A percentile compares a stretch with the other conserved stretches of the same genome.
Conservation (phyloP, 2,888 invertebrate genomes). For the Mythimna loreyi region DNA sequence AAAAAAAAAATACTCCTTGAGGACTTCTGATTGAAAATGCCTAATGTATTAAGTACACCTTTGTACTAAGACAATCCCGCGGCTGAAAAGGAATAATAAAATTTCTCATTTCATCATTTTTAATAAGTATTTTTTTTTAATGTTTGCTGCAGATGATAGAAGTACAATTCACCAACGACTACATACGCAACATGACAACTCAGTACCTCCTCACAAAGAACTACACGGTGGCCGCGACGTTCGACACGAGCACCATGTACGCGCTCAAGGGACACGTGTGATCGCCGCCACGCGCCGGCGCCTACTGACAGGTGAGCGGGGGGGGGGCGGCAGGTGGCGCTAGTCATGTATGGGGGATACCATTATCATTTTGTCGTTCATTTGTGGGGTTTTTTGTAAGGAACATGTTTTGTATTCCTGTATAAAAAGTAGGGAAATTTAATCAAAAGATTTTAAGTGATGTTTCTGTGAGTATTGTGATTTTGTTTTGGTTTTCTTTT, state of each 20-base stretch:
- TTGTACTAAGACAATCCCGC: too few species aligned
- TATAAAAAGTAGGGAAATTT: background rate
- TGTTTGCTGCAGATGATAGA: constrained; percentile 78
- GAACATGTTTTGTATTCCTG: background rate
- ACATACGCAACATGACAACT: constrained; percentile 76
- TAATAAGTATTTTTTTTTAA: too few species aligned
- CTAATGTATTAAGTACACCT: too few species aligned
- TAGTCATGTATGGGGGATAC: background rate
- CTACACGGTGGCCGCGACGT: constrained; percentile 81
- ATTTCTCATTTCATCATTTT: too few species aligned
- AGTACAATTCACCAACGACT: constrained; percentile 73
- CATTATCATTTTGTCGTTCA: background rate
- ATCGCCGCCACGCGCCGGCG: background rate
- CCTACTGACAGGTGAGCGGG: constrained; percentile 10
- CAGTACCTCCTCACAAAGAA: constrained; percentile 77
- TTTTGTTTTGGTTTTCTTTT: background rate
- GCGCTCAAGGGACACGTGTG: constrained; percentile 63
- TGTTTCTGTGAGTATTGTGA: constrained; percentile 6
- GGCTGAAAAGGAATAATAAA: too few species aligned
- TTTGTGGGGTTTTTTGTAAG: background rate
- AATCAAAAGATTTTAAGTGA: constrained; percentile 19
- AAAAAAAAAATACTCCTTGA: too few species aligned
- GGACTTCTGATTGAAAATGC: too few species aligned
- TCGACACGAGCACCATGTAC: constrained; percentile 79
- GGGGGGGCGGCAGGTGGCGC: constrained; percentile 43